Percentiles rank a stretch among this genome's conserved stretches.
Conservation (phyloP, 2,888 invertebrate species). For the Macrophya alboannulata region DNA sequence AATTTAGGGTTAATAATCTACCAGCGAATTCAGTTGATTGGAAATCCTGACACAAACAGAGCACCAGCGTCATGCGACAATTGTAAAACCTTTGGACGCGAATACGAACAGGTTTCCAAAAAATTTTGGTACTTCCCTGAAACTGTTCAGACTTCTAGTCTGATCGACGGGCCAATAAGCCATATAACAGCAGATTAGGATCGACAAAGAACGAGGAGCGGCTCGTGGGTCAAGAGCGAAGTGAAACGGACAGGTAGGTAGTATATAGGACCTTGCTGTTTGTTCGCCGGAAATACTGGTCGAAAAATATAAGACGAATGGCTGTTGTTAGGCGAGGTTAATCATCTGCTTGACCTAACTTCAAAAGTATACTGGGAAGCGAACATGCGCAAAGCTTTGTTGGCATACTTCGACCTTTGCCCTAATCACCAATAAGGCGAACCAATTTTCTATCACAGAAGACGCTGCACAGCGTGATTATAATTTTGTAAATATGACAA, state of each 20-base stretch:
- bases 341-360: conserved; percentile 37
- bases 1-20: not conserved
- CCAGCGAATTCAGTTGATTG: conserved; percentile 30
- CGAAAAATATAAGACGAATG: conserved; percentile 38
- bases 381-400: conserved; percentile 8
- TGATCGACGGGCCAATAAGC: conserved; percentile 50
- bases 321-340: conserved; percentile 24
- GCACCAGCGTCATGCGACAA: not conserved
- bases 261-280: not conserved
- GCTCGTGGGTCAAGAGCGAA: conserved; percentile 45
- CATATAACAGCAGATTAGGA: conserved; percentile 52
- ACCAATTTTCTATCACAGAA: conserved; percentile 16
- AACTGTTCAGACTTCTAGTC: conserved; percentile 38
- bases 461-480: not conserved
- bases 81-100: not conserved
- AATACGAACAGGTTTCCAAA: not conserved
- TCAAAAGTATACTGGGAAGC: not conserved
- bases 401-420: not conserved
- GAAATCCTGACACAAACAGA: not conserved
- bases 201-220: conserved; percentile 53
- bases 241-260: conserved; percentile 46
- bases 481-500: not conserved
- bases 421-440: conserved; percentile 20
- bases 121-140: conserved; percentile 6
- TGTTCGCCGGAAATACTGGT: conserved; percentile 32